Percentiles rank a stretch among this genome's conserved stretches.
Evolutionary conservation across 2,888 invertebrate genomes (phyloP).

Genomic region (Xanthia togata): DNA sequence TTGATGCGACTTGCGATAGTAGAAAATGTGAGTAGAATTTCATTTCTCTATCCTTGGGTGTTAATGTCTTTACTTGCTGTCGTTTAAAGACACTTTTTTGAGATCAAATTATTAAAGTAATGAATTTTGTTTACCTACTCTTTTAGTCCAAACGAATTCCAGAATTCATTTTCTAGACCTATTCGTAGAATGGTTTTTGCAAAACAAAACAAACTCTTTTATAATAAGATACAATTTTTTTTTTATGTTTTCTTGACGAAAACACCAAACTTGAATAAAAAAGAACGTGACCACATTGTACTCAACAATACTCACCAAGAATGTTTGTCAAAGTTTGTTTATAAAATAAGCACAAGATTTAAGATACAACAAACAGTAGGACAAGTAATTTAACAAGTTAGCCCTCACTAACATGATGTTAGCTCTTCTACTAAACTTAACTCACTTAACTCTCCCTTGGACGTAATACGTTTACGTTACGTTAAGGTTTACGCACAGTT

Average conservation of each 20-base stretch:
- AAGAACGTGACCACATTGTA: no score
- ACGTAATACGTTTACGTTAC: constrained; percentile 36
- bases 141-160: not conserved
- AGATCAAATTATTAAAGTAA: no score
- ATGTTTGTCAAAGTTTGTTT: not conserved
- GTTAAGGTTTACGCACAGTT: constrained; percentile 15
- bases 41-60: constrained; percentile 3
- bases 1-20: constrained; percentile 48
- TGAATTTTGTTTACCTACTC: not conserved
- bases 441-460: constrained; percentile 20
- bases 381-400: constrained; percentile 36
- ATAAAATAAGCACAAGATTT: constrained; percentile 8
- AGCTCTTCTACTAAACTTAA: constrained; percentile 25
- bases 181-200: not conserved
- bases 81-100: not conserved
- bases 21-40: constrained; percentile 12
- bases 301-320: not conserved
- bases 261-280: not conserved
- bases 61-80: constrained; percentile 7
- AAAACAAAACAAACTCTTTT: no score
- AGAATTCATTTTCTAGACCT: not conserved
- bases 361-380: constrained; percentile 13
- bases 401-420: constrained; percentile 26
- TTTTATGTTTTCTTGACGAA: no score
- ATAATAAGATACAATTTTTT: no score